Base-by-base conservation (phyloP, 2,888 invertebrate genomes). In the Falcaria lacertinaria region DNA sequence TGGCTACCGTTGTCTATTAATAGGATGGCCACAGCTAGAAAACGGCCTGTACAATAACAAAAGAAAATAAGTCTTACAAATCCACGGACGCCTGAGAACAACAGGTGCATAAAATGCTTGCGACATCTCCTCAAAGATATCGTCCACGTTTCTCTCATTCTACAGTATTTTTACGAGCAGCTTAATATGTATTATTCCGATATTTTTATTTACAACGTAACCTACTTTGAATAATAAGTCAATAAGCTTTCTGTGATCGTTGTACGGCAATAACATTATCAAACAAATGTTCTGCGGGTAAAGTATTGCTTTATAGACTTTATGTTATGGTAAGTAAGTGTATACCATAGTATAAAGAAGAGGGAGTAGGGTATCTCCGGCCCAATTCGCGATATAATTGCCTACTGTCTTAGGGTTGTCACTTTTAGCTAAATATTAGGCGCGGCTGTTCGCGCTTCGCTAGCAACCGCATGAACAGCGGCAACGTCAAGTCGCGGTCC, bases 211-310 rank as follows among this genome's bases (percentile, higher is more conserved):
- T 50, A 52, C 43, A 54, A 44, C 33, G 44, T 43, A 43, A 42
- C 50, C 52, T 57, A 54, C 52, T 59, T 54, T 52, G 61, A 52
- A 57, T 59, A 60, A 59, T 60, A 60, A 52, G 50, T 50, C 46
- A 48, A 54, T 57, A 47, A 39, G 43, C 47, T 54, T 47, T 50
- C 46, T 46, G 50, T 52, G 47, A 52, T 55, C 49, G 51, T 48
- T 45, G 43, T 48, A 47, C 50, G 50, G 39, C 43, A 54, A 43
- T 52, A 42, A 55, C 55, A 62, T 57, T 62, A 54, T 57, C 56
- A 61, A 50, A 51, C 40, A 47, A 62, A 61, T 61, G 57, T 53
- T 50, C 52, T 46, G 60, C 45, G 46, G 43, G 41, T 43, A 39
- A 45, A 28, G 34, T 43, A 42, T 40, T 54, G 44, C 54, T 59